Evolutionary conservation across 92 coral and sea anemone genomes (phyloP), one percentile per base, ranked within the genome.

Genomic region (Paragorgia papillata): DNA sequence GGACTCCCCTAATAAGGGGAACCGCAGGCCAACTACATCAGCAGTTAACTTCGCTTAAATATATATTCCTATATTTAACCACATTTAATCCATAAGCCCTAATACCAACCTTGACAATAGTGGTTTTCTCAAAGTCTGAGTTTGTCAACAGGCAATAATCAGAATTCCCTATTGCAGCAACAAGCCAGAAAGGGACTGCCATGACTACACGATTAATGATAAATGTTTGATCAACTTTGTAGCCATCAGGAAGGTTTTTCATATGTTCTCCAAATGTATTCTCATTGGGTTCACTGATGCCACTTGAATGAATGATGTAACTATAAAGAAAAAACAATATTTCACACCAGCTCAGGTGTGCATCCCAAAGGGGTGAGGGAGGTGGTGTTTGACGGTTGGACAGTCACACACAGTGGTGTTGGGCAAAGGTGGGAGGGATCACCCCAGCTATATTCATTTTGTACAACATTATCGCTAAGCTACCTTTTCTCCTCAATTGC

Each of bases 71-170:
- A n/a, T n/a, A n/a, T n/a, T n/a, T n/a, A n/a, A n/a, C n/a, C n/a
- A n/a, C n/a, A n/a, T n/a, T n/a, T n/a, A n/a, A n/a, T n/a, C n/a
- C n/a, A n/a, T n/a, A n/a, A n/a, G n/a, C n/a, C n/a, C n/a, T n/a
- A n/a, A n/a, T 22, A 51, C 58, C 20, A 9, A 70, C 77, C 62
- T 70, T 70, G 33, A 70, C 18, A 32, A 53, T 1, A 1, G 62
- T 27, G 35, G 28, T 10, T 28, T 39, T 51, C 28, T 70, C 63
- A 33, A 70, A 70, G 19, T 50, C 63, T 27, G 77, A 70, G 46
- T 70, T 29, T 30, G 77, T 70, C 26, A 70, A n/a, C 37, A 49
- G 37, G 18, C 77, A 26, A 50, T 70, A 70, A 50, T 53, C 77
- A 14, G 61, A 18, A 30, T 8, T 25, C 2, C 22, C 20, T 17